Base-by-base conservation (phyloP, 2,888 invertebrate species). In the Pachliopta kotzebuea region DNA sequence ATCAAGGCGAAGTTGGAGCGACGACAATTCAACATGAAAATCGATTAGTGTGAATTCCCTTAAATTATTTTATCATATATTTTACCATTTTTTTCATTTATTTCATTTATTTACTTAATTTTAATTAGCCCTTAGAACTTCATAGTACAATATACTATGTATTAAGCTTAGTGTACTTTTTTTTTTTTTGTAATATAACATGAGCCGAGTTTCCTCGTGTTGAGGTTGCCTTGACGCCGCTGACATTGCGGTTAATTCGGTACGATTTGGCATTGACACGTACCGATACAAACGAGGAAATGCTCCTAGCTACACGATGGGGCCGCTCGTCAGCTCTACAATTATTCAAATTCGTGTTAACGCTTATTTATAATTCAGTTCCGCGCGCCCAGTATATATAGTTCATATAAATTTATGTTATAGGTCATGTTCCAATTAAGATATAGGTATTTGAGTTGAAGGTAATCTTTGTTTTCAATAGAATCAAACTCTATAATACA, bases 181-280 rank as follows among this genome's bases (percentile, higher is more conserved):
- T 11, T 45, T n/a, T n/a, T 49, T 49, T 1, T 49, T 49, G n/a
- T 49, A 49, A 49, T 20, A 49, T 20, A 4, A 45, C 7, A 23
- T 29, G 18, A 21, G 54, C 42, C 37, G 71, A 68, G 78, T 80
- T 83, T 88, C 83, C 86, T 85, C 78, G 75, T 78, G 74, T 76
- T 71, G 67, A 73, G 69, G 69, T 85, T 74, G 73, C 88, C 90
- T 90, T 90, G 87, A 74, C 71, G 72, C 50, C 67, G 57, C 77
- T 83, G 86, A 81, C 87, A 86, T 88, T 88, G 88, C 76, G 77
- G 78, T 85, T 88, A 88, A 87, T 87, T 90, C 81, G 82, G 86
- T 83, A 78, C 79, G 71, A 72, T 80, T 75, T 76, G 88, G 80
- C 90, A 90, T 88, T 90, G 89, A 87, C 83, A 85, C 80, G 83